Conservation (phyloP, 2,888 invertebrate species). For the Agrilus mali region DNA sequence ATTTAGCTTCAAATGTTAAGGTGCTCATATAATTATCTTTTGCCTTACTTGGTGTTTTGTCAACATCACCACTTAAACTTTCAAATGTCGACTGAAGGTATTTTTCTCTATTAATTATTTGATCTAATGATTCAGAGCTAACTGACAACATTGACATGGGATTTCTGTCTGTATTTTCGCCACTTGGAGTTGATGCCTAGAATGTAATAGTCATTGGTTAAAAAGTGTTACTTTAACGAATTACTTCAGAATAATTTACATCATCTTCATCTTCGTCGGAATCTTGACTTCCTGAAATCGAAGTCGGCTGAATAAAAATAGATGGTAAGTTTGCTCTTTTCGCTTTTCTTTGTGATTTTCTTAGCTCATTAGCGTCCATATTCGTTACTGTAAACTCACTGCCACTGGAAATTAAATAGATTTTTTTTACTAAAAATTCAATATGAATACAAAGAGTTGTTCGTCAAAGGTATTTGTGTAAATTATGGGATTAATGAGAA, state of each 20-base stretch:
- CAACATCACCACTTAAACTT: conserved; percentile 55
- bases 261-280: conserved; percentile 64
- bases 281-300: conserved; percentile 49
- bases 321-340: conserved; percentile 44
- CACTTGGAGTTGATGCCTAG: conserved; percentile 67
- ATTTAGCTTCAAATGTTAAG: not conserved
- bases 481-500: no score
- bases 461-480: no score
- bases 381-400: conserved; percentile 81
- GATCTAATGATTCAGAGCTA: conserved; percentile 55
- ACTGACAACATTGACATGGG: conserved; percentile 57
- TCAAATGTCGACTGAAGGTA: conserved; percentile 56
- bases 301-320: conserved; percentile 29
- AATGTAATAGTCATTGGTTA: conserved; percentile 4
- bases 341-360: conserved; percentile 59
- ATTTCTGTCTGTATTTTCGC: conserved; percentile 67
- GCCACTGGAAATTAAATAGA: conserved; percentile 20
- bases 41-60: conserved; percentile 18
- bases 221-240: not conserved
- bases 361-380: conserved; percentile 73
- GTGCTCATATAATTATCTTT: not conserved
- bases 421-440: not conserved
- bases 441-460: no score
- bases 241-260: conserved; percentile 19
- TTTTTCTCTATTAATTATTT: conserved; percentile 44